A percentile compares a stretch with the other conserved stretches of the same genome.
Evolutionary conservation across 2,888 invertebrate genomes (phyloP).

Genomic region (Boloria selene): DNA sequence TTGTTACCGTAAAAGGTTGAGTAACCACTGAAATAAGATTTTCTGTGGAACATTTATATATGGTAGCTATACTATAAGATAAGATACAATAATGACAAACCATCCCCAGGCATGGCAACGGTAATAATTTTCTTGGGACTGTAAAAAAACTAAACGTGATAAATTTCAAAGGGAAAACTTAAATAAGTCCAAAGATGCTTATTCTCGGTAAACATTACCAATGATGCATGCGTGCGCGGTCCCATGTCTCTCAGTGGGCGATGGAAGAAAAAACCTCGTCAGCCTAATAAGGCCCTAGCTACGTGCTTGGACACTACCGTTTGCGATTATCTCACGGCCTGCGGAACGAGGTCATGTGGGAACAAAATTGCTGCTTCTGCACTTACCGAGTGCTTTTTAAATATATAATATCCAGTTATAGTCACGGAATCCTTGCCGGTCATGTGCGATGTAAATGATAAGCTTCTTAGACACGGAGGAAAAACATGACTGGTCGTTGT

Average conservation of each 20-base stretch:
- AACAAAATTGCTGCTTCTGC: slow-evolving; percentile 66
- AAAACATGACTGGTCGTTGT: slow-evolving; percentile 41
- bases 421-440: slow-evolving; percentile 62
- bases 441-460: slow-evolving; percentile 63
- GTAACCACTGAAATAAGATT: neutral
- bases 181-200: slow-evolving; percentile 28
- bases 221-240: slow-evolving; percentile 59
- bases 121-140: neutral
- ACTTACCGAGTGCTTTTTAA: slow-evolving; percentile 60
- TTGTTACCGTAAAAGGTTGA: slow-evolving; percentile 2
- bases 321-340: slow-evolving; percentile 78
- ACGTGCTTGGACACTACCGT: slow-evolving; percentile 75
- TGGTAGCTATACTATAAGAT: neutral
- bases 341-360: slow-evolving; percentile 71
- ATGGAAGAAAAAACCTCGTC: slow-evolving; percentile 56
- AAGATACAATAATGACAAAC: too few species aligned
- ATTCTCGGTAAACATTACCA: slow-evolving; percentile 50
- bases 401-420: slow-evolving; percentile 50
- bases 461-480: slow-evolving; percentile 50
- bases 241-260: slow-evolving; percentile 52
- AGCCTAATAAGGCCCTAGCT: slow-evolving; percentile 68
- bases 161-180: slow-evolving; percentile 25
- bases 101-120: too few species aligned
- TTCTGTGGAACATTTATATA: neutral
- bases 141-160: slow-evolving; percentile 2